Evolutionary conservation across 2,797 vertebrate genomes (phyloP), one percentile per base, ranked within the genome.

Genomic region (Graptemys geographica): DNA sequence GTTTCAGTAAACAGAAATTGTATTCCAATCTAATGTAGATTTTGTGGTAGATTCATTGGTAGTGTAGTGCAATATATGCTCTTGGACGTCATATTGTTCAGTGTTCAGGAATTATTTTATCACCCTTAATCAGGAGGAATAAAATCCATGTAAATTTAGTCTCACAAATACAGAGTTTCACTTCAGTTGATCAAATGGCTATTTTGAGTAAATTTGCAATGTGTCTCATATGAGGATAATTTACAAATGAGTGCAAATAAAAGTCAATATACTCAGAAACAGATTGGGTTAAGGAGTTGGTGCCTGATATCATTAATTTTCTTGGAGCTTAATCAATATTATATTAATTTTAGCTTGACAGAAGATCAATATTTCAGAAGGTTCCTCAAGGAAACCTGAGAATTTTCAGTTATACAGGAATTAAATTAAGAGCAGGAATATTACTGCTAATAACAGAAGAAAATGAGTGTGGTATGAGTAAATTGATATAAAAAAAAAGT

Each of bases 101-200:
- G 15, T 76, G 55, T 86, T 95, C 84, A 88, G 69, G 55, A 94
- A 69, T 59, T 81, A 94, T 59, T 90, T 94, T 79, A 57, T 82
- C 92, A 33, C 79, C 52, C 55, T 13, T 84, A 80, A 88, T 10
- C 3, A 11, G 49, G 79, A 94, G 13, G 19, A 91, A 88, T 81
- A 8, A 86, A 86, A 93, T 74, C 69, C 65, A 94, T 89, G 81
- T 19, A 96, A 82, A 92, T 78, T 89, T 28, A 88, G 41, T 13
- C 44, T 33, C 56, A 23, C 6, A 72, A 19, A 86, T 80, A 21
- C 83, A 87, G 28, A 16, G 3, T 7, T 88, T 91, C 72, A 18
- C 65, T 81, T 37, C 57, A 53, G 6, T 79, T 88, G n/a, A 82
- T 90, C 31, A 83, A 87, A 6, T 74, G 28, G 52, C 13, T 84